phyloP scores from a whole-genome alignment of 2,797 vertebrate genomes.

The Karalla daura region DNA sequence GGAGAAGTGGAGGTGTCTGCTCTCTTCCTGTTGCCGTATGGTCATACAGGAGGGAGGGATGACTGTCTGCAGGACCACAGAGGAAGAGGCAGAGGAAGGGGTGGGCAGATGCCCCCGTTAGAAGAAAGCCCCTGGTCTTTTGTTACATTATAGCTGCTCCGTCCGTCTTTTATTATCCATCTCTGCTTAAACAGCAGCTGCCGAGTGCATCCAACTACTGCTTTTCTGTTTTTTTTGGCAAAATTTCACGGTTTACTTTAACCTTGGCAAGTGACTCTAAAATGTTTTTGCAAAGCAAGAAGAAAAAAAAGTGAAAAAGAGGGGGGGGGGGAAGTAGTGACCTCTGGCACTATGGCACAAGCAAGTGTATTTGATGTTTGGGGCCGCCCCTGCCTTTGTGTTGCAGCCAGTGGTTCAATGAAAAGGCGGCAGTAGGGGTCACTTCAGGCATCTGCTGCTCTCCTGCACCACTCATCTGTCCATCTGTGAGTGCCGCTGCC shows the following conservation, averaged over 20 bases:
- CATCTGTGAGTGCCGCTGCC: constrained; percentile 79
- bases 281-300: background rate
- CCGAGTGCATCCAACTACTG: constrained; percentile 45
- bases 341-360: constrained; percentile 75
- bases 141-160: constrained; percentile 64
- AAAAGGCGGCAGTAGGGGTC: constrained; percentile 75
- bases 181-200: constrained; percentile 58
- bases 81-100: constrained; percentile 48
- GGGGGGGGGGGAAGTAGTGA: too few species aligned
- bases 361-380: constrained; percentile 80
- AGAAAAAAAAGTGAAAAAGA: background rate
- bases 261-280: background rate
- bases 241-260: background rate
- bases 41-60: constrained; percentile 54
- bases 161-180: constrained; percentile 60
- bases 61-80: constrained; percentile 42
- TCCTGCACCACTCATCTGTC: constrained; percentile 73
- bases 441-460: constrained; percentile 83
- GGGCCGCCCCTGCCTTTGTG: constrained; percentile 76
- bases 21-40: constrained; percentile 65
- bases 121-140: constrained; percentile 68
- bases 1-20: constrained; percentile 68
- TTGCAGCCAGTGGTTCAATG: constrained; percentile 75
- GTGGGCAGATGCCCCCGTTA: constrained; percentile 79
- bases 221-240: too few species aligned